phyloP scores from a whole-genome alignment of 2,797 vertebrate genomes.

The Cyclura pinguis region DNA sequence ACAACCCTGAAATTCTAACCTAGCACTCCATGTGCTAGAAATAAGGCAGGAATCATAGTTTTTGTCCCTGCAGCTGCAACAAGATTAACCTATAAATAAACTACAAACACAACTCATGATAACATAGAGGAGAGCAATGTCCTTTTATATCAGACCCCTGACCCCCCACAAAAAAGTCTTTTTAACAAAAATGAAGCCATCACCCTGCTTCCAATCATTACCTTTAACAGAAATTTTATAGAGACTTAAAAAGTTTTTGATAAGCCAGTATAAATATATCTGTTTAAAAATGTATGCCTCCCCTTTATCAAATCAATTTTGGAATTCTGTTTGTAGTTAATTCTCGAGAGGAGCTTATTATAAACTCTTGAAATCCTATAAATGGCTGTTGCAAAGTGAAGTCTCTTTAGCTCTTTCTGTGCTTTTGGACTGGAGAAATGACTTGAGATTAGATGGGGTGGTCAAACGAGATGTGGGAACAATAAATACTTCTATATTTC shows the following conservation, averaged over 20 bases:
- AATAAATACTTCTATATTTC: not conserved
- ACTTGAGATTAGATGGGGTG: constrained; percentile 1
- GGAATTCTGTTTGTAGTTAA: constrained; percentile 30
- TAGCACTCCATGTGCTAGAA: not conserved
- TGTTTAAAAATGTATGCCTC: constrained; percentile 41
- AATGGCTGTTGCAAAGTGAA: constrained; percentile 24
- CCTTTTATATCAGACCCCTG: not conserved
- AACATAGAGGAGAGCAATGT: not conserved
- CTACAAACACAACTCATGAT: not conserved
- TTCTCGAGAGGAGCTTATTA: constrained; percentile 11
- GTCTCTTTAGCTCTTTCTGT: not conserved
- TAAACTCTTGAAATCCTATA: constrained; percentile 28
- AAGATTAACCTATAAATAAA: constrained; percentile 11
- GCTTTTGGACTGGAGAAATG: not conserved
- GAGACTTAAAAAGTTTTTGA: constrained; percentile 1
- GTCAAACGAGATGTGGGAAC: not conserved
- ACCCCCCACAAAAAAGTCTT: not conserved
- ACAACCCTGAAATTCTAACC: not conserved
- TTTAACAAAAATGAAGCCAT: constrained; percentile 23
- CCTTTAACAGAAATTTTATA: not conserved
- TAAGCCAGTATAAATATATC: not conserved
- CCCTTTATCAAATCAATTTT: not conserved
- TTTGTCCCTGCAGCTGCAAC: not conserved
- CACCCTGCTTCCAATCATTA: not conserved
- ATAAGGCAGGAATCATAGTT: not conserved